Conservation (phyloP, 2,888 invertebrate species). For the Microdon myrmicae region DNA sequence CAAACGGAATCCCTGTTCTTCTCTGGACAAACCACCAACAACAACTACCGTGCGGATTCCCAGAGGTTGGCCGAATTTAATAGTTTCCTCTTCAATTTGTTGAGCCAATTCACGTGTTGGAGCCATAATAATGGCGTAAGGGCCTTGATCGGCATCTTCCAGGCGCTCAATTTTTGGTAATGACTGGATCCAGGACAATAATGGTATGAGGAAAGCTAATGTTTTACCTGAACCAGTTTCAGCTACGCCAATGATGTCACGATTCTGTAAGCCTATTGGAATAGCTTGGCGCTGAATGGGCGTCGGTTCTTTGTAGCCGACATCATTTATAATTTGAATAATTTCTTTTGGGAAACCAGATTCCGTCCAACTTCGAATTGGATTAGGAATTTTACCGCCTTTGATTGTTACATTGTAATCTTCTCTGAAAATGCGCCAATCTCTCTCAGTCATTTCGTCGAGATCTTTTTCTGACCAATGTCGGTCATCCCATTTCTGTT, state of each 20-base stretch:
- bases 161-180: constrained; percentile 94
- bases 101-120: constrained; percentile 99
- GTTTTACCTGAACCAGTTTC: constrained; percentile 99
- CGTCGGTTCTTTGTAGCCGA: constrained; percentile 97
- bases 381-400: constrained; percentile 96
- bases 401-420: constrained; percentile 99
- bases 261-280: constrained; percentile 94
- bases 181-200: constrained; percentile 97
- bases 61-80: constrained; percentile 93
- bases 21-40: constrained; percentile 97
- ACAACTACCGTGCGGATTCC: constrained; percentile 95
- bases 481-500: constrained; percentile 98
- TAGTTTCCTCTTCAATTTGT: constrained; percentile 99
- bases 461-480: constrained; percentile 97
- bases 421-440: constrained; percentile 99
- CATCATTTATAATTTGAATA: constrained; percentile 90
- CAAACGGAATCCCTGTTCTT: constrained; percentile 97
- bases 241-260: constrained; percentile 98
- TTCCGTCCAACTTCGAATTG: constrained; percentile 95
- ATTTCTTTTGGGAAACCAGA: constrained; percentile 89
- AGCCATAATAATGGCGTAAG: constrained; percentile 98
- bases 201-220: constrained; percentile 95
- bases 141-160: constrained; percentile 93
- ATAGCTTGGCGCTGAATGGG: constrained; percentile 99
- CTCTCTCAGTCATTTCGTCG: constrained; percentile 97